These are phyloP conservation scores for Dolichomitus sp. DNA, from an alignment of 2,888 invertebrate species.

Conservation along the genomic window DNA sequence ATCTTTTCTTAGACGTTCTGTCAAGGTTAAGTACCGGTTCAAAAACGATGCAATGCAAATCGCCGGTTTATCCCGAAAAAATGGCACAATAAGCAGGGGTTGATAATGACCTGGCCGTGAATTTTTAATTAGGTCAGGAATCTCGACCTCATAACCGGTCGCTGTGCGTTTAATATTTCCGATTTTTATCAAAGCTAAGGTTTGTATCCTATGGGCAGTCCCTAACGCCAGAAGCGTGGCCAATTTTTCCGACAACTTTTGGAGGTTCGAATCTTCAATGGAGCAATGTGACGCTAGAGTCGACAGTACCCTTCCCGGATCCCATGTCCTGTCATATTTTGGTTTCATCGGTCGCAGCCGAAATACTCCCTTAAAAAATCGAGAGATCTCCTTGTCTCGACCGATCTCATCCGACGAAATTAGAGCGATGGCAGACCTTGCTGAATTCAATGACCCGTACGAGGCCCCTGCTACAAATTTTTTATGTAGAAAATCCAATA, in stretches of 20 bases:
- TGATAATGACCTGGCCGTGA: neutral
- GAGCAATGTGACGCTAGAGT: no score
- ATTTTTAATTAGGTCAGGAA: neutral
- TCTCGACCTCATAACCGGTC: slow-evolving; percentile 14
- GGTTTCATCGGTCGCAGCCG: slow-evolving; percentile 14
- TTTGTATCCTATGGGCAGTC: slow-evolving; percentile 42
- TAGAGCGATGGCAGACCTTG: slow-evolving; percentile 36
- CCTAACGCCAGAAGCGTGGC: slow-evolving; percentile 12
- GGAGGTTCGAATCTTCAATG: neutral
- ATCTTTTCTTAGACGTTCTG: neutral
- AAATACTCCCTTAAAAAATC: slow-evolving; percentile 44
- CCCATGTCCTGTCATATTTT: slow-evolving; percentile 37
- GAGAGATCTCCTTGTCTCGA: neutral
- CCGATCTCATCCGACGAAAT: slow-evolving; percentile 7
- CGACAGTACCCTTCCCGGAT: neutral
- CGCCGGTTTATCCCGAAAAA: slow-evolving; percentile 10
- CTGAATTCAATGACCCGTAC: slow-evolving; percentile 42
- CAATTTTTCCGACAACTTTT: slow-evolving; percentile 29
- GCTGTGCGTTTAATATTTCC: neutral
- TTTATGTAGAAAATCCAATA: slow-evolving; percentile 9
- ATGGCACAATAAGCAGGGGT: slow-evolving; percentile 3
- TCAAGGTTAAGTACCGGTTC: neutral
- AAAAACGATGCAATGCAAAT: slow-evolving; percentile 1
- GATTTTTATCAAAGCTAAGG: slow-evolving; percentile 21
- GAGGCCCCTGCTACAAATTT: slow-evolving; percentile 20